Evolutionary conservation across 2,888 invertebrate species (phyloP).

Genomic region (Scaptomyza cyrtandrae): DNA sequence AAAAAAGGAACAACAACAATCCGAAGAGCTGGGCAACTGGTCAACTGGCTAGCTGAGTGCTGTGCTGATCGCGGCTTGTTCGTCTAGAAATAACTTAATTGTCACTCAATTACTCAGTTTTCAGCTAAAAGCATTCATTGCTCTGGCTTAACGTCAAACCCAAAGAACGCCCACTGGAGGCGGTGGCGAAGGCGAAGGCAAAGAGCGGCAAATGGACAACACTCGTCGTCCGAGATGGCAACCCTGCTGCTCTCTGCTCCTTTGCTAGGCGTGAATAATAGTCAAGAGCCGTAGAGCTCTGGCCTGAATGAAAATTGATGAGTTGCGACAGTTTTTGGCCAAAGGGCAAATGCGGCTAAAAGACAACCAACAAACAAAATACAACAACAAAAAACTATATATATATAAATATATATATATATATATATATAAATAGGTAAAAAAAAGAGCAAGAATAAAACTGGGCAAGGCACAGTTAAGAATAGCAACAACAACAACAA

Average conservation of each 20-base stretch:
- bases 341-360: constrained; percentile 71
- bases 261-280: constrained; percentile 73
- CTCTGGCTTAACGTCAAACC: constrained; percentile 68
- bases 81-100: constrained; percentile 83
- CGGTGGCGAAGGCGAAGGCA: background rate
- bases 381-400: constrained; percentile 11
- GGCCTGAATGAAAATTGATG: constrained; percentile 78
- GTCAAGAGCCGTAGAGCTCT: constrained; percentile 51
- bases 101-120: constrained; percentile 84
- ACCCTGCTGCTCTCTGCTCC: constrained; percentile 45
- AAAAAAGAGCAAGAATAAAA: constrained; percentile 21
- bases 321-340: constrained; percentile 81
- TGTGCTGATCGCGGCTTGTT: constrained; percentile 68
- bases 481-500: constrained; percentile 15
- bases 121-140: constrained; percentile 81
- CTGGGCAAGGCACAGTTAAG: constrained; percentile 40
- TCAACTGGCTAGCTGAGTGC: constrained; percentile 38
- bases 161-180: constrained; percentile 35
- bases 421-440: constrained; percentile 2
- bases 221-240: constrained; percentile 22
- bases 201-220: constrained; percentile 9
- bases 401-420: background rate
- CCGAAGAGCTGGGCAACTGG: constrained; percentile 21
- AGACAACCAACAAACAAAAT: constrained; percentile 44
- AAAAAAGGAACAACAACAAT: constrained; percentile 19